Evolutionary conservation across 1,140 invertebrate genomes (phyloP), one percentile per base, ranked within the genome.

Genomic region (Brachionus koreanus): DNA sequence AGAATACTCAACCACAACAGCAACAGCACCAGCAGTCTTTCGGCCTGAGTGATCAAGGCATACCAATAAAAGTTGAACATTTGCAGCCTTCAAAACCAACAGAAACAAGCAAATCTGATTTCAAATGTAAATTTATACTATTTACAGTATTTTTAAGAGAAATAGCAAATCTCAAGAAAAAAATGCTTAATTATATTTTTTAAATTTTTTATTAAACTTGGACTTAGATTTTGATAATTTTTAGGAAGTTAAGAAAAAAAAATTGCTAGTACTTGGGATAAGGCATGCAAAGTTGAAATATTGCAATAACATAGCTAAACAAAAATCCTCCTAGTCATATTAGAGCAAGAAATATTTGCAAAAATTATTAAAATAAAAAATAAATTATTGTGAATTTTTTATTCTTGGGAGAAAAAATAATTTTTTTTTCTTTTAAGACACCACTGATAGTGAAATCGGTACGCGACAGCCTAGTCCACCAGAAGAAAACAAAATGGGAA

Each of bases 341-440:
- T 69, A 39, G 42, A 9, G n/a, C 23, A 29, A 69, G 16, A 37
- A 37, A 37, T 16, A 37, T 37, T 69, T 69, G 65, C 65, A 69
- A 69, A 69, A 69, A 69, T 69, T 69, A 69, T 69, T 69, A 69
- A 69, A 69, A 69, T 69, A 37, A 69, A 23, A 39, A 69, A 69
- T 19, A 39, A 69, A 69, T 37, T 69, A 69, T 37, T 69, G 37
- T 42, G 37, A 69, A 69, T 37, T 39, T 19, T 69, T 69, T 37
- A 33, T 65, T 65, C 13, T 65, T 65, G 12, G 25, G 12, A 5
- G 6, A n/a, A 37, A 43, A 69, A 37, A 37, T 37, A 37, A 6
- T 39, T 69, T 42, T 69, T 69, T 42, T 69, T 35, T 16, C 37
- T 10, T 12, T 37, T 12, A 69, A 69, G 65, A 69, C 35, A 57